Evolutionary conservation across 2,888 invertebrate genomes (phyloP), one percentile per base, ranked within the genome.

Genomic region (Thecophora atra): DNA sequence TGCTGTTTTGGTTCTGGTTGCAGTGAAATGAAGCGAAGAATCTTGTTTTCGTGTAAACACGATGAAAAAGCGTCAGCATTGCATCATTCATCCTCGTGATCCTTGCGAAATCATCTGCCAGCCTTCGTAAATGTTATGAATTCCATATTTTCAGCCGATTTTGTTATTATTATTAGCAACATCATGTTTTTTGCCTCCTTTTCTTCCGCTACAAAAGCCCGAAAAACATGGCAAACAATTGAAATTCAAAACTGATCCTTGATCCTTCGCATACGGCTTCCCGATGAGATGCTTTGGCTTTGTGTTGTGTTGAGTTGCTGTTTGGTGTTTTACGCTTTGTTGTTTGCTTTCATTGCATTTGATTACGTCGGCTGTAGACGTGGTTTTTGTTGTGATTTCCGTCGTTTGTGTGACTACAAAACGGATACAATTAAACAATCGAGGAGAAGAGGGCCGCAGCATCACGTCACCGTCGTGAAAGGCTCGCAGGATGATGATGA

Each of bases 351-450:
- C 37, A 37, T 52, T 28, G 28, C 15, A 58, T 28, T 58, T 58
- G 15, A 58, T 58, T 58, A 28, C 24, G 3, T 28, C 5, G 75
- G 72, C 67, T 24, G 28, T 72, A 72, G 70, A 73, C 74, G 74
- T 74, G 75, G 74, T 77, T 76, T 76, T 72, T 72, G 74, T 52
- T 51, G 13, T 66, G n/a, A 51, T 54, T 30, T 19, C 74, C 74
- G 72, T 79, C 79, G 78, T 79, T n/a, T 76, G 66, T 71, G 69
- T 74, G 66, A 72, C 75, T 76, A 21, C 51, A 70, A 63, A 70
- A 70, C 60, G 66, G 67, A 70, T 70, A 73, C 73, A 73, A 73
- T 73, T 70, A 73, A 64, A 63, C 58, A 67, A 72, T 67, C 64
- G 62, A 67, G 37, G 11, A 60, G 60, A 37, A 56, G 24, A 63